Evolutionary conservation across 2,888 invertebrate genomes (phyloP).

Genomic region (Chrysolina haemoptera): DNA sequence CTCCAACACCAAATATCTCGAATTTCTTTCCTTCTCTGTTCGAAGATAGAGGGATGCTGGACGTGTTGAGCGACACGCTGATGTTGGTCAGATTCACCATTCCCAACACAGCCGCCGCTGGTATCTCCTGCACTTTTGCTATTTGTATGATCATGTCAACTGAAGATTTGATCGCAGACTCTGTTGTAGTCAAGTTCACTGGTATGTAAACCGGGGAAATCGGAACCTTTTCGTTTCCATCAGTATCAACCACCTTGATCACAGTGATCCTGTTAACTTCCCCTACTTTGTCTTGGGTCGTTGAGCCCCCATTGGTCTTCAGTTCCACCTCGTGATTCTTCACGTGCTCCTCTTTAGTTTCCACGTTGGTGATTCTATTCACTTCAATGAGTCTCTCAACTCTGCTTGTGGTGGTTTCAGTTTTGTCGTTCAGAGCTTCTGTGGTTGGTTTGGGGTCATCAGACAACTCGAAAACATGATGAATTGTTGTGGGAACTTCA

Average conservation of each 20-base stretch:
- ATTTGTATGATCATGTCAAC: constrained; percentile 44
- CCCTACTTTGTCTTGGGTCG: constrained; percentile 78
- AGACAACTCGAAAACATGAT: constrained; percentile 71
- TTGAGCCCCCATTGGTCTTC: constrained; percentile 74
- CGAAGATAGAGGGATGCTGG: not conserved
- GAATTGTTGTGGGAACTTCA: constrained; percentile 65
- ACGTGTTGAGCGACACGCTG: constrained; percentile 40
- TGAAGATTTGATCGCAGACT: constrained; percentile 40
- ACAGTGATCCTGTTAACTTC: constrained; percentile 80
- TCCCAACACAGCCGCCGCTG: constrained; percentile 33
- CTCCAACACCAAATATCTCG: constrained; percentile 67
- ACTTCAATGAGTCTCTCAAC: constrained; percentile 78
- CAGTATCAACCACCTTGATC: constrained; percentile 79
- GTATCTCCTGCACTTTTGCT: constrained; percentile 55
- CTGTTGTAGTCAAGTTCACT: constrained; percentile 24
- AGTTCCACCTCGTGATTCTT: constrained; percentile 69
- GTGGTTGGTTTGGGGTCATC: constrained; percentile 55
- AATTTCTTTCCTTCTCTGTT: constrained; percentile 60
- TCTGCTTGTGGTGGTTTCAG: constrained; percentile 53
- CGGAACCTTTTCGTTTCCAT: constrained; percentile 49
- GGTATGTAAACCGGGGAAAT: constrained; percentile 36
- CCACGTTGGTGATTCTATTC: constrained; percentile 79
- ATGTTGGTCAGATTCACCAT: constrained; percentile 52
- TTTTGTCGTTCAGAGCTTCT: constrained; percentile 65
- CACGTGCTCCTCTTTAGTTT: constrained; percentile 76